phyloP scores from a whole-genome alignment of 2,888 invertebrate genomes.

The Molorchus minor region DNA sequence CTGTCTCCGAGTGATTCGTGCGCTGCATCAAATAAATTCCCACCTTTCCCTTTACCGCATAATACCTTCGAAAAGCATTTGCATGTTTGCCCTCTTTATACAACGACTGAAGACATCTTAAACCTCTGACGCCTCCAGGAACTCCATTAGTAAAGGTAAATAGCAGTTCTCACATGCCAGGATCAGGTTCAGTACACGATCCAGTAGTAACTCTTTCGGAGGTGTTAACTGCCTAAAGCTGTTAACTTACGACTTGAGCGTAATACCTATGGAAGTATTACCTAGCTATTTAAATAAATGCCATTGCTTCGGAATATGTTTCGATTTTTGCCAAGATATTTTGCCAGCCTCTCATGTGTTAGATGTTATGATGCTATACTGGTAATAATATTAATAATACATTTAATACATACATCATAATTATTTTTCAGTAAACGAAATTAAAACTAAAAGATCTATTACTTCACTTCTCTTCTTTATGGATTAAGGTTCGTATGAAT shows the following conservation, averaged over 20 bases:
- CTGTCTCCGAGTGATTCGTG: conserved; percentile 35
- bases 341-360: no score
- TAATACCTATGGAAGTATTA: no score
- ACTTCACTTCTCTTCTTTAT: no score
- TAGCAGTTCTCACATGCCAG: conserved; percentile 41
- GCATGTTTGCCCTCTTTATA: conserved; percentile 43
- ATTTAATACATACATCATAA: no score
- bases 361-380: no score
- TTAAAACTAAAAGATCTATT: no score
- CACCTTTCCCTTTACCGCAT: conserved; percentile 40
- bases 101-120: conserved; percentile 41
- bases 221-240: conserved; percentile 2
- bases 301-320: no score
- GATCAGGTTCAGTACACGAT: conserved; percentile 41
- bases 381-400: no score
- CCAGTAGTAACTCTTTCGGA: conserved; percentile 29
- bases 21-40: conserved; percentile 39
- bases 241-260: neutral
- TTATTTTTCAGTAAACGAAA: no score
- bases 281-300: no score
- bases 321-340: no score
- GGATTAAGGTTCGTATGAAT: no score
- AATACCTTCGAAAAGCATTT: conserved; percentile 44
- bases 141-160: conserved; percentile 46
- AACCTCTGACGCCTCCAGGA: conserved; percentile 41